Base-by-base conservation (phyloP, 2,888 invertebrate genomes). In the Tethea ocularis region DNA sequence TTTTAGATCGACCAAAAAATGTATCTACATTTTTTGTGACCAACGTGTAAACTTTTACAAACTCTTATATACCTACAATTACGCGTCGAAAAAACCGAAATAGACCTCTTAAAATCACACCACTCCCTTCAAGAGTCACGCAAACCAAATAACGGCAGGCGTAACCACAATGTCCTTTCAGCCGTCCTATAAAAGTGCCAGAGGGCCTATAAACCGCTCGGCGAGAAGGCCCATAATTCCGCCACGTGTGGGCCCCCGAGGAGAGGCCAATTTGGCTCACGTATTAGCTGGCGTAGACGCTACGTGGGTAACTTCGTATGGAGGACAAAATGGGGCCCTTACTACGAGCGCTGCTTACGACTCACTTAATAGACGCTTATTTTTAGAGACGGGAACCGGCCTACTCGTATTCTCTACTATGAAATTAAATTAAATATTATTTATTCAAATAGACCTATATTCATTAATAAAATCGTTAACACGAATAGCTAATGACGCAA, bases 251-350 rank as follows among this genome's bases (percentile, higher is more conserved):
- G 41, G 46, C 46, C 46, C 46, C 46, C 20, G 10, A 46, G 20
- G 46, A 20, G 46, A 46, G 46, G 20, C 46, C 46, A 78, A 78
- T 78, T 80, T 80, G 77, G 77, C 77, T 67, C 83, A 82, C 82
- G 84, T 82, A 78, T 64, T n/a, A 71, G 78, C 77, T 74, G 60
- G 67, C 75, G 73, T 72, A 64, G 74, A 68, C 69, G 56, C 22
- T 80, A 75, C 73, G 74, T 77, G 72, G 59, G 17, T 41, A 41
- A 41, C 41, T 17, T 41, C 0, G 41, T n/a, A 17, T 41, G 7
- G 41, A 52, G 51, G 17, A 26, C 46, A 36, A 59, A 58, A 15
- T 46, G 17, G 10, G 51, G 38, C 57, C 56, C 60, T n/a, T 60
- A 71, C 66, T 59, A 15, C 20, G 8, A 36, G 52, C 29, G 59